Conservation (phyloP, 2,888 invertebrate genomes). For the Tachystola acroxantha region DNA sequence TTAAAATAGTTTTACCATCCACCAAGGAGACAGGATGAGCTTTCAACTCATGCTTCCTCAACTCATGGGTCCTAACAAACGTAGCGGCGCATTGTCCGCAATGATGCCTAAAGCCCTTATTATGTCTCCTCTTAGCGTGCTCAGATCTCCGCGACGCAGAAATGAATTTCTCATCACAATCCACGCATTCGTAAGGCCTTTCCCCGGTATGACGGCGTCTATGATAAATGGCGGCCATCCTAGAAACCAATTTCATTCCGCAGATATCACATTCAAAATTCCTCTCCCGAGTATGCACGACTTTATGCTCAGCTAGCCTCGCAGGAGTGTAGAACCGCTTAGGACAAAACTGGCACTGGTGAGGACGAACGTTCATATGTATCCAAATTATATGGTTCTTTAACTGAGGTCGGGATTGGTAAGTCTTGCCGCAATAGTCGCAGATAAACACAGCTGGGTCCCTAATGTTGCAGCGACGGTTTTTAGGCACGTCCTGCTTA, state of each 20-base stretch:
- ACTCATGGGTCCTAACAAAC: constrained; percentile 50
- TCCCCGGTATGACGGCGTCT: constrained; percentile 67
- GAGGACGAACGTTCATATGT: constrained; percentile 65
- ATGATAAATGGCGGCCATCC: constrained; percentile 67
- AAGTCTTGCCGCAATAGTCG: constrained; percentile 57
- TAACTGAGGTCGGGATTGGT: constrained; percentile 53
- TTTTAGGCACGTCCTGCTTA: constrained; percentile 35
- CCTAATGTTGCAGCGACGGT: constrained; percentile 50
- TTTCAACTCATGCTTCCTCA: constrained; percentile 49
- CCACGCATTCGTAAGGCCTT: constrained; percentile 58
- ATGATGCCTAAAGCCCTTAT: constrained; percentile 42
- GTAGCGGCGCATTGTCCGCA: constrained; percentile 43
- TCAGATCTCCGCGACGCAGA: constrained; percentile 61
- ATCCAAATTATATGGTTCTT: constrained; percentile 71
- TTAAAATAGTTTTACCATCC: no score
- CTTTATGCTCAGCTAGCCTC: constrained; percentile 67
- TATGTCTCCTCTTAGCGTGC: constrained; percentile 59
- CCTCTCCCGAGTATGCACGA: constrained; percentile 71
- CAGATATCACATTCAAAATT: constrained; percentile 75
- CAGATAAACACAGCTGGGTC: constrained; percentile 60
- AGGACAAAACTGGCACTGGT: constrained; percentile 71
- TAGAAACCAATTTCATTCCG: constrained; percentile 60
- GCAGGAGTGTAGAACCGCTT: constrained; percentile 72
- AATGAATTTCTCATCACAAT: constrained; percentile 61
- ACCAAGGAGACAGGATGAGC: no score